A percentile compares a stretch with the other conserved stretches of the same genome.
These are phyloP conservation scores for Ctenodactylus gundi DNA, from an alignment of 2,113 vertebrate species.

Conservation along the genomic window DNA sequence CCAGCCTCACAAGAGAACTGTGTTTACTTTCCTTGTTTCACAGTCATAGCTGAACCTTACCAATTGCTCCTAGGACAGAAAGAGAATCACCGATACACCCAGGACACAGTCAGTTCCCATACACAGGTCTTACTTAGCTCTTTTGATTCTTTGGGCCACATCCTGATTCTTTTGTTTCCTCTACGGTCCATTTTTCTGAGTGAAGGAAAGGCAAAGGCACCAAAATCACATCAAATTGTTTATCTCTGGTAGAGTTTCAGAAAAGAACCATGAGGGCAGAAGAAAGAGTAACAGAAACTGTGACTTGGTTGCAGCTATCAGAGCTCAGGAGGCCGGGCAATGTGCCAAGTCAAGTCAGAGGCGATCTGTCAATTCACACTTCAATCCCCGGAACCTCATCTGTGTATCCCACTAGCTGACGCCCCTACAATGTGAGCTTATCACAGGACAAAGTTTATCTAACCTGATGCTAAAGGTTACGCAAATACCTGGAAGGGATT, in stretches of 20 bases:
- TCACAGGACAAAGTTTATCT: not conserved
- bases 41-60: not conserved
- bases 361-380: not conserved
- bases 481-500: not conserved
- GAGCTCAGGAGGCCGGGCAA: not conserved
- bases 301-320: not conserved
- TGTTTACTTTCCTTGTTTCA: not conserved
- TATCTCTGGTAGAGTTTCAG: not conserved
- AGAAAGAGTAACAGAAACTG: not conserved
- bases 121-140: not conserved
- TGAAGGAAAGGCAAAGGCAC: not conserved
- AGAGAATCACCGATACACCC: not conserved
- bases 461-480: not conserved
- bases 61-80: not conserved
- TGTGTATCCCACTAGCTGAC: not conserved
- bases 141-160: not conserved
- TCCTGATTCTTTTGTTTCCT: not conserved
- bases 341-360: not conserved
- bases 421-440: not conserved
- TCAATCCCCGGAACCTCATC: not conserved
- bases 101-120: not conserved
- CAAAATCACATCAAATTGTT: not conserved
- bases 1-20: not conserved
- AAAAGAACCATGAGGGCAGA: not conserved
- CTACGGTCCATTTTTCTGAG: not conserved